Base-by-base conservation (phyloP, 2,888 invertebrate species). In the Drosophila aldrichi region DNA sequence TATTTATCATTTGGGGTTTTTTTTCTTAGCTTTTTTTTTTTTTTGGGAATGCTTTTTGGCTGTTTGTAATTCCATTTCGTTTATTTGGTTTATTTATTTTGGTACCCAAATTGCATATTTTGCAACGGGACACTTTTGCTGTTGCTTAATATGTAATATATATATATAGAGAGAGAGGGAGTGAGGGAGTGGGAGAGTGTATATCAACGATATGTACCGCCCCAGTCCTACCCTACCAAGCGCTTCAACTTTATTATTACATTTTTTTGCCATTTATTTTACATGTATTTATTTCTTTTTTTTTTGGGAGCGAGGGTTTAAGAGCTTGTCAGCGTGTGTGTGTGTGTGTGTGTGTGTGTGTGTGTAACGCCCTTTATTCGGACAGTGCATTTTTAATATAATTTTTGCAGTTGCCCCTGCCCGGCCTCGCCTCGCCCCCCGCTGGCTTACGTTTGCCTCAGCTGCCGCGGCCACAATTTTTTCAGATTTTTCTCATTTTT, bases 311-410 rank as follows among this genome's bases (percentile, higher is more conserved):
- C 44, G 25, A 56, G 70, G 81, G 74, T 78, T 78, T 78, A 70
- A 75, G 62, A 77, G 67, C 67, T 67, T 76, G 80, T 70, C 48
- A 57, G 59, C 54, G 54, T 54, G 2, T 29, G 38, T 40, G 54
- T 54, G 54, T 38, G 38, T 54, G 40, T 18, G 25, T 59, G 54
- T 40, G 54, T 32, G 9, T 32, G 29, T 54, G 71, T 57, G 69
- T 76, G 72, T 85, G 88, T 77, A 72, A 82, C 89, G 90, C 91
- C 91, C 91, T 91, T 91, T 88, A 90, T 89, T 91, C 91, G 91
- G 91, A 91, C 91, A 91, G 88, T 90, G 90, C 90, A 90, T 90
- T 90, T 90, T 91, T 90, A 90, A 90, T 91, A 89, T 91, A 86
- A 89, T 87, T 87, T 87, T 86, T 85, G 52, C 81, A 74, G 70